These are phyloP conservation scores for Pristionchus japonicus DNA, from an alignment of 2,888 invertebrate species.

Conservation along the genomic window DNA sequence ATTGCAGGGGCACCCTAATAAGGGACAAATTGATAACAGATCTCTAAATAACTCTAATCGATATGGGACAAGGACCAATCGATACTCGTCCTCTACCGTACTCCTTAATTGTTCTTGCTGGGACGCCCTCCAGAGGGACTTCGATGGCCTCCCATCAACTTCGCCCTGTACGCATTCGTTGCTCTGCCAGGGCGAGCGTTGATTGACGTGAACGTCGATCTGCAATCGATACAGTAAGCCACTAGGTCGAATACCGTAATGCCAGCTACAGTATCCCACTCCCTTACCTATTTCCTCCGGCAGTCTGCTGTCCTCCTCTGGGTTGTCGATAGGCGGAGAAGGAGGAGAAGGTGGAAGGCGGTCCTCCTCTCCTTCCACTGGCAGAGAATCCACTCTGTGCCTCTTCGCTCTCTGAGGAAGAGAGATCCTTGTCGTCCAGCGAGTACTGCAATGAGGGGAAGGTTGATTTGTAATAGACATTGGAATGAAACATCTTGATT, in stretches of 20 bases:
- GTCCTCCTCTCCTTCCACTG: slow-evolving; percentile 37
- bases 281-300: slow-evolving; percentile 21
- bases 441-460: slow-evolving; percentile 55
- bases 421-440: slow-evolving; percentile 58
- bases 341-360: slow-evolving; percentile 33
- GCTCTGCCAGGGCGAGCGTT: slow-evolving; percentile 30
- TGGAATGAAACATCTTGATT: background rate
- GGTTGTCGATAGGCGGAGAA: slow-evolving; percentile 45
- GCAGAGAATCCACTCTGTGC: slow-evolving; percentile 25
- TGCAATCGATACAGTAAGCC: background rate
- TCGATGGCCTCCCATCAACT: slow-evolving; percentile 36
- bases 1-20: slow-evolving; percentile 22
- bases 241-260: background rate
- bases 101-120: slow-evolving; percentile 38
- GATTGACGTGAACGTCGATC: slow-evolving; percentile 13
- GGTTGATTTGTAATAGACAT: background rate
- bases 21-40: background rate
- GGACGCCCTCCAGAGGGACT: slow-evolving; percentile 48
- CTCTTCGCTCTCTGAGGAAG: slow-evolving; percentile 11
- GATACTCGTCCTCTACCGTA: slow-evolving; percentile 13
- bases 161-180: slow-evolving; percentile 43
- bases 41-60: background rate
- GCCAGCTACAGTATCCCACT: background rate
- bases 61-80: background rate
- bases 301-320: background rate